Base-by-base conservation (phyloP, 2,113 vertebrate genomes). In the Rhegmatorhina hoffmannsi region DNA sequence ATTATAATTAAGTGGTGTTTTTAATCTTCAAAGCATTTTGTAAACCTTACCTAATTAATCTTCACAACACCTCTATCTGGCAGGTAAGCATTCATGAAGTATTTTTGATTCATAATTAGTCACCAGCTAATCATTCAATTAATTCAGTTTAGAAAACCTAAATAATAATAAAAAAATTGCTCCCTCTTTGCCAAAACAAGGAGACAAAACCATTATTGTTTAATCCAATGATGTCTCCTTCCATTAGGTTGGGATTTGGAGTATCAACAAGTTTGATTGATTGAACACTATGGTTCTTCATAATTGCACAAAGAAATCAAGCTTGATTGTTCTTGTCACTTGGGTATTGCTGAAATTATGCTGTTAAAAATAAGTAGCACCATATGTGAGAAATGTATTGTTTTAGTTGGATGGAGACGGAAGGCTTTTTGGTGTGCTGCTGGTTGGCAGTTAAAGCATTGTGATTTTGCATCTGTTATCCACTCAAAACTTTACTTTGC, bases 291-390 rank as follows among this genome's bases (percentile, higher is more conserved):
- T 83, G 34, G 28, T 92, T 88, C 85, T 97, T 93, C 86, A 47
- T 93, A 97, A 96, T 83, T 96, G 89, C 59, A 93, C 59, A 69
- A 95, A 96, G 87, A 93, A 97, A 83, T 84, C 94, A 78, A 84
- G 87, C 90, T 81, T 77, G 58, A 97, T 96, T 97, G 93, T 81
- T 91, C 76, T 68, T 90, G 83, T 87, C 95, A 89, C 95, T 96
- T 90, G 91, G 84, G 92, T 75, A 89, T 81, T 63, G 77, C 91
- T 95, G 89, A 96, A 97, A 96, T 96, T 68, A 93, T 94, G 92
- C 81, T 97, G 68, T 96, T 89, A 95, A 96, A 82, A 92, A 96
- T 94, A 97, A 95, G 40, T 82, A 87, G 84, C 67, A 75, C 62
- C 84, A 62, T 63, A 87, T 95, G 64, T 92, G 66, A 94, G 81